Conservation (phyloP, 2,113 vertebrate species). For the Orcinus orca region DNA sequence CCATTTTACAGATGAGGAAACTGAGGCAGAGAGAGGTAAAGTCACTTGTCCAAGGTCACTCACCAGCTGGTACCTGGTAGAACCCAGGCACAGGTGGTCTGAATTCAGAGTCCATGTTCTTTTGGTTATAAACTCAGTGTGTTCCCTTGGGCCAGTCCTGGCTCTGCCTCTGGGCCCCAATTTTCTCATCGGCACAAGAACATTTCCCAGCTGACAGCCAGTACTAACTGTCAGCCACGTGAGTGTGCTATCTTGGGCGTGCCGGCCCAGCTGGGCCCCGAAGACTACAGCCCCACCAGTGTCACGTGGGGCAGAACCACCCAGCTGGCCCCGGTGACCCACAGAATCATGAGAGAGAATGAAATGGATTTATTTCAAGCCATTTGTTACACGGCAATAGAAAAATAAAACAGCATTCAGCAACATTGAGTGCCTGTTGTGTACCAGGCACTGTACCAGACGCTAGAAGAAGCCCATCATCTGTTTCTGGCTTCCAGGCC, state of each 20-base stretch:
- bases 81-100: not conserved
- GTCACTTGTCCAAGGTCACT: not conserved
- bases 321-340: not conserved
- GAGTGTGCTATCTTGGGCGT: rapidly evolving
- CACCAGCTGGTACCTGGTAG: not conserved
- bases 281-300: not conserved
- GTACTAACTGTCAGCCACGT: not conserved
- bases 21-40: not conserved
- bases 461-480: not conserved
- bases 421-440: not conserved
- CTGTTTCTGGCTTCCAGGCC: not conserved
- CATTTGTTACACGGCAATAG: not conserved
- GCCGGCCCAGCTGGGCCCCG: not conserved
- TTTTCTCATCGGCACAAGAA: not conserved
- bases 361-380: not conserved
- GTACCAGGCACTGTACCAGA: not conserved
- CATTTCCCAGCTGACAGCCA: not conserved
- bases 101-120: not conserved
- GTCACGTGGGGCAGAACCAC: not conserved
- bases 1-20: not conserved
- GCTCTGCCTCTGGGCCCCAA: not conserved
- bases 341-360: not conserved
- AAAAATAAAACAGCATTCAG: not conserved
- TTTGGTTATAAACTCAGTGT: not conserved
- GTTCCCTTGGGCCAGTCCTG: not conserved